A percentile compares a stretch with the other conserved stretches of the same genome.
phyloP scores from a whole-genome alignment of 2,113 vertebrate genomes.

The Suncus etruscus region DNA sequence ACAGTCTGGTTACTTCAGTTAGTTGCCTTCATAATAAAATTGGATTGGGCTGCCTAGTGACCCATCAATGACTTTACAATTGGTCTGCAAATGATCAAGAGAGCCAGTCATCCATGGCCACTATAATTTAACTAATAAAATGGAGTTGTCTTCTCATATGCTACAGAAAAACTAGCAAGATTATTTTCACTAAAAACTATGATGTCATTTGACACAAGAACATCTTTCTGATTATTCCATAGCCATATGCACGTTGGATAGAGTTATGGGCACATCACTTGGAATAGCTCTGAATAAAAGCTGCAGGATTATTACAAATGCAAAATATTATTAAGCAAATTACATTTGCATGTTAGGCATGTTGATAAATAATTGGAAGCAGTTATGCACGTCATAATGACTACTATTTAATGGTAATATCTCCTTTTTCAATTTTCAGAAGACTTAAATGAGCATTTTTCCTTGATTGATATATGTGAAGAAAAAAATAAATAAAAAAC shows the following conservation, averaged over 20 bases:
- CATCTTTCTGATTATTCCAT: conserved; percentile 68
- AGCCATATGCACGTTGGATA: conserved; percentile 49
- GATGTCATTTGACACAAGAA: conserved; percentile 33
- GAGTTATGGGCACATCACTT: background rate
- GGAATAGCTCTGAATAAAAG: conserved; percentile 42
- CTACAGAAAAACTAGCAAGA: conserved; percentile 65
- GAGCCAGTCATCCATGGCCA: conserved; percentile 66
- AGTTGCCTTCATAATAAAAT: conserved; percentile 68
- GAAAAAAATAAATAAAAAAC: conserved; percentile 64
- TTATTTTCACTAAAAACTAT: conserved; percentile 55
- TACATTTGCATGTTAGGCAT: conserved; percentile 45
- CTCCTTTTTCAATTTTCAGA: conserved; percentile 37
- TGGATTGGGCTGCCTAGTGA: conserved; percentile 71
- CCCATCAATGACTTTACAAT: conserved; percentile 66
- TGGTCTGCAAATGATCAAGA: conserved; percentile 70
- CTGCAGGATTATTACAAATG: background rate
- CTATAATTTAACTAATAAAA: conserved; percentile 75
- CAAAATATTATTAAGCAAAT: conserved; percentile 72
- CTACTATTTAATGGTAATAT: conserved; percentile 65
- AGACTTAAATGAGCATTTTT: conserved; percentile 74
- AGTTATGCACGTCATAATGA: conserved; percentile 23
- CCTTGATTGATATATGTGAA: conserved; percentile 66
- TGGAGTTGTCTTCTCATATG: conserved; percentile 66
- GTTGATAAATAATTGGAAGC: conserved; percentile 71
- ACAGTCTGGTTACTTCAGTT: conserved; percentile 72